Conservation (phyloP, 2,888 invertebrate genomes). For the Dicranocentrus wangi region DNA sequence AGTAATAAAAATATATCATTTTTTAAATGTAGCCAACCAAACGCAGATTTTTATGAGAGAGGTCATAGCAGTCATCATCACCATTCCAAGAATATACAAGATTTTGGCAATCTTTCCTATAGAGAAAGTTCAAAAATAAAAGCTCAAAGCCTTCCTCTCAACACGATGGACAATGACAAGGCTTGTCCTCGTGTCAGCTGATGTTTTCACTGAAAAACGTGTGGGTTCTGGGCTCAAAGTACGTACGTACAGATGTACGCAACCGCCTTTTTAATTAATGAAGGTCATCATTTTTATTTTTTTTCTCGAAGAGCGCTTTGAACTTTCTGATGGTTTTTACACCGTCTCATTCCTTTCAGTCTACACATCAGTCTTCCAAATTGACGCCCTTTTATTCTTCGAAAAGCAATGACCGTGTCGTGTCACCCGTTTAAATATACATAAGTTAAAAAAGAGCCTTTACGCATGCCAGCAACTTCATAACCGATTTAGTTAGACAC, state of each 20-base stretch:
- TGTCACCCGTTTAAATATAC: no score
- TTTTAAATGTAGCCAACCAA: no score
- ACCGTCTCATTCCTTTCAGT: no score
- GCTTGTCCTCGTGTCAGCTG: neutral
- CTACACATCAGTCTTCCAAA: no score
- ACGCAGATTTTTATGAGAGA: conserved; percentile 2
- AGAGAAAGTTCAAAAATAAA: neutral
- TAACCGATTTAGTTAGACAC: neutral
- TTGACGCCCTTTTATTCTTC: neutral
- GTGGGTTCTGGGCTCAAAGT: no score
- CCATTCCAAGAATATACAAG: no score
- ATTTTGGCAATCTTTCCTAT: neutral
- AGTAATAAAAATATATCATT: neutral
- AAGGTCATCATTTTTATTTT: neutral
- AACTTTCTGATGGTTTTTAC: neutral
- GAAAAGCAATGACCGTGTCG: neutral
- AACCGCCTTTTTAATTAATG: neutral
- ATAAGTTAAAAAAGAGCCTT: no score
- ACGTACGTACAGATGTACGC: no score
- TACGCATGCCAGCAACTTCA: neutral
- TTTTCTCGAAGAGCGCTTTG: neutral
- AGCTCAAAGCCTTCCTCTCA: neutral
- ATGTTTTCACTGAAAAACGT: neutral
- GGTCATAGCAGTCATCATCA: neutral
- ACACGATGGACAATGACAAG: neutral